Percentiles rank a stretch among this genome's conserved stretches.
Conservation (phyloP, 2,888 invertebrate genomes). For the Acleris laterana region DNA sequence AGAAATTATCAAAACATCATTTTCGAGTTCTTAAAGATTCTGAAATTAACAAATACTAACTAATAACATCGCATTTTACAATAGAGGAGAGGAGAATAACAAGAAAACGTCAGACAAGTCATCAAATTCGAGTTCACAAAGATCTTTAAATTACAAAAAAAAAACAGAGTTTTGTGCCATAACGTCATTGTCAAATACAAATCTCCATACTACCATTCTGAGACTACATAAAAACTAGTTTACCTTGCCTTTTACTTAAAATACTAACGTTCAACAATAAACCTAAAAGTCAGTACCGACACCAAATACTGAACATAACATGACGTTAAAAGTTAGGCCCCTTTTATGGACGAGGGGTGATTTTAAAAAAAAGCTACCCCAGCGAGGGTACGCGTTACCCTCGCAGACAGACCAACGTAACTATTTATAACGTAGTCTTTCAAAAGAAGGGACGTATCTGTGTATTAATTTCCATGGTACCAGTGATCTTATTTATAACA, state of each 20-base stretch:
- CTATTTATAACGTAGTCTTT: not conserved
- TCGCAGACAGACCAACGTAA: conserved; percentile 6
- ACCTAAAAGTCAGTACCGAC: not conserved
- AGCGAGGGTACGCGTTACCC: conserved; percentile 7
- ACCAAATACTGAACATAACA: conserved; percentile 5
- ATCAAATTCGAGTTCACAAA: not conserved
- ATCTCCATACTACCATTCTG: too few species aligned
- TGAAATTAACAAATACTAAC: too few species aligned
- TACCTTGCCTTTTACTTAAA: too few species aligned
- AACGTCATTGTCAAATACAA: not conserved
- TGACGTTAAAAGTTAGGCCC: conserved; percentile 25
- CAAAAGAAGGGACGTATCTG: not conserved
- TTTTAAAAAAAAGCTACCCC: conserved; percentile 31
- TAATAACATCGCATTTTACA: too few species aligned
- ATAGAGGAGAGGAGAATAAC: not conserved
- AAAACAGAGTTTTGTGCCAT: not conserved
- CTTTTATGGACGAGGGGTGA: conserved; percentile 15
- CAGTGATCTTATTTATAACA: too few species aligned
- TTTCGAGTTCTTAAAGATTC: too few species aligned
- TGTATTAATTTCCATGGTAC: not conserved
- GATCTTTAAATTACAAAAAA: not conserved
- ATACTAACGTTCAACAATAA: too few species aligned
- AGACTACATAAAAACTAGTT: not conserved
- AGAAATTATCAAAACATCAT: too few species aligned
- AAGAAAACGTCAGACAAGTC: not conserved